These are phyloP conservation scores for Phenganax subtilis DNA, from an alignment of 92 coral and sea anemone species.

Conservation along the genomic window DNA sequence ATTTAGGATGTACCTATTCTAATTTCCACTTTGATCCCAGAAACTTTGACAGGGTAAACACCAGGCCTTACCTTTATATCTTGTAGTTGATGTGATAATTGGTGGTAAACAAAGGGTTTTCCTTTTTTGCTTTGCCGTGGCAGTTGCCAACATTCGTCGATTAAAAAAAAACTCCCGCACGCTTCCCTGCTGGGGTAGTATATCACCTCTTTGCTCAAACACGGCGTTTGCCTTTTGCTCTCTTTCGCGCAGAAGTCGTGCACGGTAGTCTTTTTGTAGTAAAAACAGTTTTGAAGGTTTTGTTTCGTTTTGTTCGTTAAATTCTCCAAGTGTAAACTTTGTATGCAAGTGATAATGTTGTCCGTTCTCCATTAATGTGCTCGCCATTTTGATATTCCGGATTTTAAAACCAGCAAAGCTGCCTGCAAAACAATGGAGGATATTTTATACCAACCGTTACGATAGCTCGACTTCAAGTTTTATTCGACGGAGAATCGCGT, in stretches of 20 bases:
- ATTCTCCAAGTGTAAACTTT: conserved; percentile 11
- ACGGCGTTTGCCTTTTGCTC: conserved; percentile 66
- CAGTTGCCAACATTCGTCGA: conserved; percentile 68
- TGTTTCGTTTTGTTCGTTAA: conserved; percentile 40
- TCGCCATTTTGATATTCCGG: conserved; percentile 12
- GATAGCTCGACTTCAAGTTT: not conserved
- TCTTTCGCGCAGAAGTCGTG: conserved; percentile 71
- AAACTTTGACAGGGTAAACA: not conserved
- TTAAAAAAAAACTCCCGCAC: conserved; percentile 91
- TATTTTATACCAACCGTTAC: not conserved
- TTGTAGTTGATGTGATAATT: conserved; percentile 63
- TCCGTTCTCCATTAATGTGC: not conserved
- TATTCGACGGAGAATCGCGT: conserved; percentile 3
- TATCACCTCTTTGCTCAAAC: conserved; percentile 35
- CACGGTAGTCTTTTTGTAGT: conserved; percentile 65
- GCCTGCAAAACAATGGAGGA: not conserved
- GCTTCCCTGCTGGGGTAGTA: conserved; percentile 56
- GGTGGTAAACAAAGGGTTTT: conserved; percentile 76
- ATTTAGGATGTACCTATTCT: not conserved
- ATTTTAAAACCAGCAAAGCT: not conserved
- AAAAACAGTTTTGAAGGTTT: conserved; percentile 71
- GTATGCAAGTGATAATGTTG: not conserved
- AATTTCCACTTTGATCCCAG: not conserved
- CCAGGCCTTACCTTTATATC: conserved; percentile 43
- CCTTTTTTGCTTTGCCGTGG: conserved; percentile 44